Evolutionary conservation across 2,888 invertebrate genomes (phyloP), one percentile per base, ranked within the genome.

Genomic region (Axea sp.): DNA sequence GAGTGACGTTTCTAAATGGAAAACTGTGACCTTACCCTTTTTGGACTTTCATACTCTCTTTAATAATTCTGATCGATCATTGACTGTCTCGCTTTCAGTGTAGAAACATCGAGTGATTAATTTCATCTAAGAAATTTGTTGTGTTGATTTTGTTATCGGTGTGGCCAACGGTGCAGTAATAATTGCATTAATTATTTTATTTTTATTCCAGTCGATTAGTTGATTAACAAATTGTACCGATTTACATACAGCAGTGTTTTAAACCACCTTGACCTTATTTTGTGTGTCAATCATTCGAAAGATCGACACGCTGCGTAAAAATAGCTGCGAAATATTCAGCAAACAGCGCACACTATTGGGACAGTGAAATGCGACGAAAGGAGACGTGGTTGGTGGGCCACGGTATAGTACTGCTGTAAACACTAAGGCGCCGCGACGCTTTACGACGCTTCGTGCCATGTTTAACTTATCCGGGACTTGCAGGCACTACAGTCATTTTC

Each of bases 371-470:
- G 76, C 71, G 75, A 73, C 64, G 47, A 74, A 74, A 74, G 51
- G 64, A 49, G 77, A 78, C 81, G 78, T 76, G 76, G 73, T 80
- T 81, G 81, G 80, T 81, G 81, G 81, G 79, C 81, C 77, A 64
- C 77, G 78, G 49, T 76, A 77, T 73, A 83, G 81, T 84, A 86
- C 81, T n/a, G n/a, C n/a, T 88, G 88, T 89, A 89, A 89, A 89
- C 89, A 90, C 83, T 84, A 84, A 88, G 89, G 89, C 89, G 89
- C 89, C 89, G 88, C 88, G 88, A 86, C 87, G 87, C 88, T 89
- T 73, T 74, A 75, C 69, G 73, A 72, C 55, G 57, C 55, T 53
- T 72, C 72, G 64, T 73, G 72, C 60, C 69, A 69, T 83, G 83
- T 84, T 85, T 85, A 85, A 82, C 81, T 84, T 82, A 83, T 76